Conservation (phyloP, 2,797 vertebrate species). For the Helostoma temminkii region DNA sequence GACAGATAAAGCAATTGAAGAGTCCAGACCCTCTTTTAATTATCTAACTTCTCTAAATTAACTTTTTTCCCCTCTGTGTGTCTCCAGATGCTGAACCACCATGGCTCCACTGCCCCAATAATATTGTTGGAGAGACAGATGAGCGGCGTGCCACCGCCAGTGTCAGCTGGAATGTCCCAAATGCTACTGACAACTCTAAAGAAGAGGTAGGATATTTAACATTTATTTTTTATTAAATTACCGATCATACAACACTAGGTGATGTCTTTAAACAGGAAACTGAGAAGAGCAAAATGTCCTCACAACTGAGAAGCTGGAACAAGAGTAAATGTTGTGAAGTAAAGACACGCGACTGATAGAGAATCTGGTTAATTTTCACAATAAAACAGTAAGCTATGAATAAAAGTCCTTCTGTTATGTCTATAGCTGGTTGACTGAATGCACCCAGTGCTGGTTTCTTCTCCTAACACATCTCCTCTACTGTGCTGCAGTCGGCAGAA, state of each 20-base stretch:
- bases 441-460: too few relatives aligned
- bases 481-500: too few relatives aligned
- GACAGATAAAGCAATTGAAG: constrained; percentile 1
- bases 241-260: too few relatives aligned
- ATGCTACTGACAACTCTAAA: constrained; percentile 90
- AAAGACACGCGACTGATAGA: too few relatives aligned
- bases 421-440: too few relatives aligned
- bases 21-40: background rate
- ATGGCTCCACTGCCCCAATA: constrained; percentile 88
- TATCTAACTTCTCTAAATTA: background rate
- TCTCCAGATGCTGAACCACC: constrained; percentile 90
- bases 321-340: too few relatives aligned
- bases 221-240: background rate
- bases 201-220: constrained; percentile 86
- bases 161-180: constrained; percentile 90
- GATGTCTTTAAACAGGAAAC: background rate
- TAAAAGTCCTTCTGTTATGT: too few relatives aligned
- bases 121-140: constrained; percentile 87
- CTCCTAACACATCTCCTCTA: too few relatives aligned
- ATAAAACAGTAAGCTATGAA: too few relatives aligned
- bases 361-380: too few relatives aligned
- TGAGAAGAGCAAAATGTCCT: background rate
- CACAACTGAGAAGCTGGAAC: background rate
- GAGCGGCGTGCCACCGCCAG: constrained; percentile 91
- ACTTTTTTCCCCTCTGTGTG: background rate